phyloP scores from a whole-genome alignment of 2,113 vertebrate species.

The Butorides virescens region DNA sequence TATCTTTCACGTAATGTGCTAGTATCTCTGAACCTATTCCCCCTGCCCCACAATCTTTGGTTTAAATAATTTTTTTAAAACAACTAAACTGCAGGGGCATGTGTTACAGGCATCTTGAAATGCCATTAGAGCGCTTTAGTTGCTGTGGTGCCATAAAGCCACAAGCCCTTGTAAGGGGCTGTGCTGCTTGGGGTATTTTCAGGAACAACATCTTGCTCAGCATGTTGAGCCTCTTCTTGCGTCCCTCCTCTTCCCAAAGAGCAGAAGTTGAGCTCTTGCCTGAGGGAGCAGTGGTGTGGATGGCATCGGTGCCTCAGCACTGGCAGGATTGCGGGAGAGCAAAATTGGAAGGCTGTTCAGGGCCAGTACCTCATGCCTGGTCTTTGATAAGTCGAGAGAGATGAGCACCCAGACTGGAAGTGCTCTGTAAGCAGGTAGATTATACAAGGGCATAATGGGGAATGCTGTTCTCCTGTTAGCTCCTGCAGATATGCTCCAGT shows the following conservation, averaged over 20 bases:
- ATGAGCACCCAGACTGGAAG: neutral
- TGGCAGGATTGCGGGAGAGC: neutral
- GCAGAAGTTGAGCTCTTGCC: neutral
- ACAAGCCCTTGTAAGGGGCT: neutral
- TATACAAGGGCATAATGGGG: no score
- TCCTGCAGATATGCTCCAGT: neutral
- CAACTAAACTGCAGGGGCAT: neutral
- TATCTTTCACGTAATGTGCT: neutral
- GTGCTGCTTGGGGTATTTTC: neutral
- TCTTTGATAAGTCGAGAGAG: neutral
- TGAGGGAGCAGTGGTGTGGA: no score
- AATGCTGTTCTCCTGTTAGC: neutral
- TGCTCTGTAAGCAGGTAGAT: neutral
- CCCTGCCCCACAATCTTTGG: no score
- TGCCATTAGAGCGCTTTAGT: neutral
- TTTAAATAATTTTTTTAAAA: neutral
- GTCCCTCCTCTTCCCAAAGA: neutral
- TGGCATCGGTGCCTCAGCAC: neutral
- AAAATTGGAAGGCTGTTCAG: rapidly evolving
- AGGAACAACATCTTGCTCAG: neutral
- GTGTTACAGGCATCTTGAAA: neutral
- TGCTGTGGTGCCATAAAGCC: neutral
- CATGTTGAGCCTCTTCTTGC: neutral
- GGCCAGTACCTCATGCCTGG: neutral
- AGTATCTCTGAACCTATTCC: neutral